Percentiles rank a stretch among this genome's conserved stretches.
Evolutionary conservation across 2,113 vertebrate species (phyloP).

Genomic region (Hippocampus zosterae): DNA sequence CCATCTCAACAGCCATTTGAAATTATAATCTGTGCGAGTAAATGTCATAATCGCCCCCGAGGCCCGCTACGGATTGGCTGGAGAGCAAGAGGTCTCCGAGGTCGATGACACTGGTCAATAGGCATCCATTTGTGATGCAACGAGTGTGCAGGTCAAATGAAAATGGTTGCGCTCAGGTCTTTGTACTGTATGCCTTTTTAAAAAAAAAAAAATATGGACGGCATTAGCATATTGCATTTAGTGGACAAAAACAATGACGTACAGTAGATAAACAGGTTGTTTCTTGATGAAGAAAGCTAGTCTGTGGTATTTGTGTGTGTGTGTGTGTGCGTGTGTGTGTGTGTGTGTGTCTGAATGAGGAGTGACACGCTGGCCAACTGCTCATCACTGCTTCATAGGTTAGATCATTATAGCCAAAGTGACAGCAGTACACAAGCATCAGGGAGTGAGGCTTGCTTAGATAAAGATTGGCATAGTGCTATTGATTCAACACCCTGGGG

Average conservation of each 20-base stretch:
- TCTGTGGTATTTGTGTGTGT: constrained; percentile 13
- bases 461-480: constrained; percentile 72
- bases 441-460: constrained; percentile 64
- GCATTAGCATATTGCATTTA: constrained; percentile 4
- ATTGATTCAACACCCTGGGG: constrained; percentile 68
- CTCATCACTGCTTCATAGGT: constrained; percentile 71
- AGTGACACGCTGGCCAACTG: constrained; percentile 57
- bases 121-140: constrained; percentile 63
- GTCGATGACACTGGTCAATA: constrained; percentile 68
- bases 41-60: constrained; percentile 80
- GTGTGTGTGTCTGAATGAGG: constrained; percentile 49
- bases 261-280: constrained; percentile 32
- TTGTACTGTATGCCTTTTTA: not conserved
- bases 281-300: constrained; percentile 32
- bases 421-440: constrained; percentile 65
- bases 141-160: constrained; percentile 33
- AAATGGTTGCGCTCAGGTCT: constrained; percentile 39
- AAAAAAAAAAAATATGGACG: too few species aligned
- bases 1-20: constrained; percentile 73
- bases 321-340: constrained; percentile 9
- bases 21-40: constrained; percentile 79
- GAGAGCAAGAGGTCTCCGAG: constrained; percentile 67
- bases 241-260: constrained; percentile 22
- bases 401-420: constrained; percentile 73
- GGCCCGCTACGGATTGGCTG: constrained; percentile 66